These are phyloP conservation scores for Blennius ocellaris DNA, from an alignment of 2,113 vertebrate species.

Conservation along the genomic window DNA sequence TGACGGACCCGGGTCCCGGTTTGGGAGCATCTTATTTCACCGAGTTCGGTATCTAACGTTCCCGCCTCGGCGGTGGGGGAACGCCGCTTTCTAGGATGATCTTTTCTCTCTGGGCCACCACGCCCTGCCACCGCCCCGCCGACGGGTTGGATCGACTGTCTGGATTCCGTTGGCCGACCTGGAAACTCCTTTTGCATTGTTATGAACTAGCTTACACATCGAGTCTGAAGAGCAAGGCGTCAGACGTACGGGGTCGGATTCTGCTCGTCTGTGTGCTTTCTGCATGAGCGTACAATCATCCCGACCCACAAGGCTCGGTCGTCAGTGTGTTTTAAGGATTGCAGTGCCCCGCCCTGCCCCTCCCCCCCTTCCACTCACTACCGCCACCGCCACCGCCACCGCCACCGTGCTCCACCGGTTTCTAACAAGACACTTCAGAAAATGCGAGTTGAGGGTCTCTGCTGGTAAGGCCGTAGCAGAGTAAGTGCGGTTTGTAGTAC, in stretches of 20 bases:
- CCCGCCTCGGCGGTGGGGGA: constrained; percentile 27
- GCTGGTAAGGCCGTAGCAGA: constrained; percentile 62
- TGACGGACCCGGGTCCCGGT: constrained; percentile 31
- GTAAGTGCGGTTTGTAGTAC: constrained; percentile 44
- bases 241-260: constrained; percentile 13
- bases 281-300: constrained; percentile 65
- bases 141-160: constrained; percentile 25
- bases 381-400: too few species aligned
- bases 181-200: constrained; percentile 61
- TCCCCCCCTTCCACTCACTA: too few species aligned
- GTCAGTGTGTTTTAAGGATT: constrained; percentile 48
- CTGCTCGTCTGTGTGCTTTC: constrained; percentile 49
- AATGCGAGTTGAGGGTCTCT: constrained; percentile 49
- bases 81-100: constrained; percentile 35
- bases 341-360: constrained; percentile 52
- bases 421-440: constrained; percentile 74
- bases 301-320: constrained; percentile 13
- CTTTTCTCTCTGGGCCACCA: constrained; percentile 23
- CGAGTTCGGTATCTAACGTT: constrained; percentile 23
- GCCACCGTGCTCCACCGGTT: constrained; percentile 32
- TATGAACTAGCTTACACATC: constrained; percentile 43
- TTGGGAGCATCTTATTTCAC: neutral
- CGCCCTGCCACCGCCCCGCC: constrained; percentile 5
- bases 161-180: neutral
- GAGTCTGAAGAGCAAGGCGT: constrained; percentile 49